Evolutionary conservation across 2,888 invertebrate species (phyloP), one percentile per base, ranked within the genome.

Genomic region (Heteromurus nitidus): DNA sequence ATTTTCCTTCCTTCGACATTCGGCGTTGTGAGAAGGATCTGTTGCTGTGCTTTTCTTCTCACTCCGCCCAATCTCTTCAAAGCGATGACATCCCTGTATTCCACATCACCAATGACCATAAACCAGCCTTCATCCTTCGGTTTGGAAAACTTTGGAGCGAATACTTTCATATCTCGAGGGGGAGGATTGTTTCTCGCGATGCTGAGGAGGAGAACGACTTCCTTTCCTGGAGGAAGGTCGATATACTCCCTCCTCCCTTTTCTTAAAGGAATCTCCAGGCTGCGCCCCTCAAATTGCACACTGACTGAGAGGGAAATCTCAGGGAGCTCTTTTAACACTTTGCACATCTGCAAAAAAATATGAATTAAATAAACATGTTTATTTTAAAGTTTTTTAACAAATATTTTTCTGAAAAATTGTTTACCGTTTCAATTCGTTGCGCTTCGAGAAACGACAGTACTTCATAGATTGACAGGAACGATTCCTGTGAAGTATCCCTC

Each of bases 61-160:
- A 93, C 86, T 20, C 90, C 90, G 0, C 91, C 89, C 0, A 94
- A 91, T 67, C 98, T 90, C 89, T 96, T 97, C 88, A 98, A 90
- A 0, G 96, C 96, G 83, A 94, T 89, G 42, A 98, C 91, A 88
- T 97, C 95, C 26, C 92, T 91, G 0, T 90, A 90, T 70, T 93
- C 92, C 24, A 92, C 90, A 26, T 93, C 92, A 1, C 97, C 98
- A 9, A 99, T 90, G 0, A 96, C 92, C 1, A 97, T 88, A 90
- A 98, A 94, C 99, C 99, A 99, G 75, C 97, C 96, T 89, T 98
- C 98, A 88, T 95, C 96, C 90, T 98, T 99, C 2, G 86, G 58
- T 86, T 98, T 97, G 1, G 96, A 94, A 91, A 96, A 99, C 83
- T 93, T 93, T 0, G 96, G 95, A 82, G 96, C 94, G 82, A 93